Base-by-base conservation (phyloP, 2,888 invertebrate species). In the Lasioglossum morio region DNA sequence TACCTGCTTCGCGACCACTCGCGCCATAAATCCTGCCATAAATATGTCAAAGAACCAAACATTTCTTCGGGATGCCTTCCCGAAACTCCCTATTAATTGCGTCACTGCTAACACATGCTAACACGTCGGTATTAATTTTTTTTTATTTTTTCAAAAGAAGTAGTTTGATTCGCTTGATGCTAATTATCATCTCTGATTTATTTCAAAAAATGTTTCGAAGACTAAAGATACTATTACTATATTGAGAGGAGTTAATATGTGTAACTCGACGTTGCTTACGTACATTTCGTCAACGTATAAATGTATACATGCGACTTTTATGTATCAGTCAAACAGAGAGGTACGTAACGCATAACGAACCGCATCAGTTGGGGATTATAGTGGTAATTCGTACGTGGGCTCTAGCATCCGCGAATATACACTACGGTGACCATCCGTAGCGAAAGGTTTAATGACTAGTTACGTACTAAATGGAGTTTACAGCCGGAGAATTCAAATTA, bases 391-490 rank as follows among this genome's bases (percentile, higher is more conserved):
- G 23, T 69, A 23, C 10, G 66, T 23, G 66, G 4, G 4, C 19
- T 4, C 3, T 23, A 23, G 69, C 69, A 23, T 23, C 40, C 5
- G 40, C 37, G 37, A n/a, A 40, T 40, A 40, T 12, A n/a, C 12
- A n/a, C n/a, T 19, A 66, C 40, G n/a, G 40, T 69, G 23, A 37
- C 14, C 37, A 40, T 40, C 40, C 70, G 40, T 40, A 40, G 40
- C n/a, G 40, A 70, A 70, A 40, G 37, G 40, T 23, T 70, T 70
- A 70, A 70, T 70, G 40, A 40, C 70, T 70, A 70, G 70, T 70
- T 70, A 40, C 14, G n/a, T 5, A 5, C 37, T 70, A 70, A 70
- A 70, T 70, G 70, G n/a, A n/a, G 70, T 70, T 70, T 40, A 70
- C 40, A 14, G 37, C n/a, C 70, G 70, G 37, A 12, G 70, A 70